Evolutionary conservation across 2,888 invertebrate species (phyloP).

Genomic region (Venustoraphidia nigricollis): DNA sequence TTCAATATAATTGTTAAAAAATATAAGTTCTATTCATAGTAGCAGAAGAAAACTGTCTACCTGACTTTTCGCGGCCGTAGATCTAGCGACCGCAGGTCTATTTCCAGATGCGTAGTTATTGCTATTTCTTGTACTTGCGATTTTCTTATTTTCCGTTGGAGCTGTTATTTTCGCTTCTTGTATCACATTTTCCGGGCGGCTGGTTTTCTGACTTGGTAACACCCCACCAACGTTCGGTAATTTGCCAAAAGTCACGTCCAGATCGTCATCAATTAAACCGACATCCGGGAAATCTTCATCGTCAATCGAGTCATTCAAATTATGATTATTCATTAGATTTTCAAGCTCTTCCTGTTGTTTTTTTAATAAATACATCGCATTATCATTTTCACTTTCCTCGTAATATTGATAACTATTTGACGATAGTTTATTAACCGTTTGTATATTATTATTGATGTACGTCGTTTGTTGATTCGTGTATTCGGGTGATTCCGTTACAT

Average conservation of each 20-base stretch:
- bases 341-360: conserved; percentile 22
- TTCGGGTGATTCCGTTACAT: too few relatives aligned
- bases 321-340: conserved; percentile 27
- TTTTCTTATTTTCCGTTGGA: conserved; percentile 4
- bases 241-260: conserved; percentile 20
- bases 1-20: too few relatives aligned
- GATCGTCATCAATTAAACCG: conserved; percentile 20
- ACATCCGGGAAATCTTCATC: conserved; percentile 29
- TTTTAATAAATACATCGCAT: conserved; percentile 6
- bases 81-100: conserved; percentile 5
- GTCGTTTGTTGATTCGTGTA: background rate
- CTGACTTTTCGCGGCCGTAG: conserved; percentile 2
- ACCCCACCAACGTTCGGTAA: conserved; percentile 29
- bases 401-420: background rate
- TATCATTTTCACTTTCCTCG: conserved; percentile 11
- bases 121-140: conserved; percentile 2
- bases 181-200: conserved; percentile 17
- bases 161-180: conserved; percentile 2
- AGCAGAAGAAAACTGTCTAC: background rate
- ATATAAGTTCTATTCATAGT: too few relatives aligned
- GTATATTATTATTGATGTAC: background rate
- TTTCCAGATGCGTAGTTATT: conserved; percentile 6
- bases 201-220: conserved; percentile 23
- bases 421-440: too few relatives aligned
- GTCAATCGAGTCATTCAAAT: conserved; percentile 26